Base-by-base conservation (phyloP, 2,113 vertebrate genomes). In the Cyanoderma ruficeps region DNA sequence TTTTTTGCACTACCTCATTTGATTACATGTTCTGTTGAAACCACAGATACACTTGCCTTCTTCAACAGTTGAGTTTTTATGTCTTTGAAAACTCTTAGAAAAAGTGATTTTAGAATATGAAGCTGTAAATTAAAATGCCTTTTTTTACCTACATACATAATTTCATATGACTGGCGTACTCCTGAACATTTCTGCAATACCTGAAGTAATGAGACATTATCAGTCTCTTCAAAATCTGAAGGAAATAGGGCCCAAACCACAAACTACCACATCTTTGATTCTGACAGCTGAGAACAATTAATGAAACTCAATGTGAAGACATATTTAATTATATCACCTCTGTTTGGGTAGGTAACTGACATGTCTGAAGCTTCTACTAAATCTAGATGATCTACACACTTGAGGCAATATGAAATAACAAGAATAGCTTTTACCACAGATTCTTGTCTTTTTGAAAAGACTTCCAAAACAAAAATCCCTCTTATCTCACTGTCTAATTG, bases 311-410 rank as follows among this genome's bases (percentile, higher is more conserved):
- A 79, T 7, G 37, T 82, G 78, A 93, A 76, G 41, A 65, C 11
- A 23, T 35, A 85, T 27, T 94, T 86, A 67, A 92, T 61, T 31
- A 8, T 49, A 89, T 28, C 80, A 74, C 37, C 68, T 80, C 24
- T 52, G 19, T 57, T 49, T 76, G 39, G 22, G 18, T 28, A 83
- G 57, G 3, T 78, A 84, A 82, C 41, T 37, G 70, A 67, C 37
- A 10, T 13, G 35, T 44, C 77, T 95, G 74, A 87, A 68, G 46
- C n/a, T 82, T 68, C 37, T 21, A 56, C 65, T 76, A 79, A 76
- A 95, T 83, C 78, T 64, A 79, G 30, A 87, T 35, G 3, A 96
- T 90, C 65, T 85, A 90, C 70, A 77, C 80, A 89, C 86, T 84
- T 56, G 31, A 89, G 77, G 68, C 64, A 89, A 53, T 59, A 81